Evolutionary conservation across 1,140 invertebrate genomes (phyloP), one percentile per base, ranked within the genome.

Genomic region (Papilio helenus): DNA sequence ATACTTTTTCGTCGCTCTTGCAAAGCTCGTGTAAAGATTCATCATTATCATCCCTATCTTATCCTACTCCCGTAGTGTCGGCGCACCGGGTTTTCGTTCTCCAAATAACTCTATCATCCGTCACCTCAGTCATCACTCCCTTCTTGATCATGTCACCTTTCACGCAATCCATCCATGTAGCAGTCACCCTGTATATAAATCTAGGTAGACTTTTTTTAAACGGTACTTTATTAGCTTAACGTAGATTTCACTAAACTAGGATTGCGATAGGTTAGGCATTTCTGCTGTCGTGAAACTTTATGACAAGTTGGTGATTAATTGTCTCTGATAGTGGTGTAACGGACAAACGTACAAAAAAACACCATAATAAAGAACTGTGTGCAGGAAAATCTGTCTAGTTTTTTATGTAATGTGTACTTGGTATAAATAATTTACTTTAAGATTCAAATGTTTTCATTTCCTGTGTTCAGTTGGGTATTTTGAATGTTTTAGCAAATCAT

Each of bases 231-330:
- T 10, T 72, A 42, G 20, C 42, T 20, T 20, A 20, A 42, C 39
- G 34, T 8, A 72, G 20, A 72, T 72, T 42, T 44, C 3, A 12
- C 8, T 23, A 72, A 9, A 2, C 2, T 14, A n/a, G 29, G 42
- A 74, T 74, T 74, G 72, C 72, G 72, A 46, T 46, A 74, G 72
- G 72, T 74, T 74, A 74, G 72, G 72, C 42, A 74, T 74, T 74
- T 74, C 44, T 74, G 8, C 44, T 51, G 39, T 42, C 39, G 39
- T 26, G 20, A 26, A 26, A 44, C 72, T 46, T 74, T 74, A 74
- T 74, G 39, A 74, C 44, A 29, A 26, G 20, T 44, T 29, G 20
- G 8, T 49, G 72, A 74, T 74, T 74, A 74, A 74, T 74, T 5
- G 72, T 51, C 42, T 20, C 72, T 74, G 72, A 74, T 74, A 49